Percentiles rank a stretch among this genome's conserved stretches.
phyloP scores from a whole-genome alignment of 1,140 invertebrate genomes.

The Pachypsylla venusta region DNA sequence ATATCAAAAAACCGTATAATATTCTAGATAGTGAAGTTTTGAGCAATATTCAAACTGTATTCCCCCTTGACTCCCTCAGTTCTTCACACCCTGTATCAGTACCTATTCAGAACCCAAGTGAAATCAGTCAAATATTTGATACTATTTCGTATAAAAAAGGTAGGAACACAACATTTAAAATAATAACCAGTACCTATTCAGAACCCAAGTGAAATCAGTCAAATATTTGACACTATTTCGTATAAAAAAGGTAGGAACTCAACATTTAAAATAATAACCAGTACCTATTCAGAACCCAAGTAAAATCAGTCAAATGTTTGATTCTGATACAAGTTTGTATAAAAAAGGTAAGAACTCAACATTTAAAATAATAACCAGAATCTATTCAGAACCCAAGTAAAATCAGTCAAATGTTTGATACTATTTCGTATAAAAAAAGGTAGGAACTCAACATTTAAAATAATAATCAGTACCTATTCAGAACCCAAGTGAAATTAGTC shows the following conservation, averaged over 20 bases:
- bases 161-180: conserved; percentile 1
- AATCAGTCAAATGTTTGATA: conserved; percentile 77
- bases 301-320: conserved; percentile 77
- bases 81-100: conserved; percentile 48
- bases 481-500: conserved; percentile 60
- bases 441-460: not conserved
- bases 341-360: conserved; percentile 46
- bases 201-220: conserved; percentile 60
- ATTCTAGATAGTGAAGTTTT: conserved; percentile 46
- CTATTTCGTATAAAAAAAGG: conserved; percentile 81
- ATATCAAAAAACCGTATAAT: conserved; percentile 35
- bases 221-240: conserved; percentile 80
- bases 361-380: too few species aligned
- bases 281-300: conserved; percentile 45
- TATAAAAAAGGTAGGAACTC: conserved; percentile 58
- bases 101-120: conserved; percentile 45
- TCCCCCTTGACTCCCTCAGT: conserved; percentile 39
- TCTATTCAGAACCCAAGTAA: conserved; percentile 49
- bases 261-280: too few species aligned
- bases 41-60: conserved; percentile 36
- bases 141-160: conserved; percentile 79
- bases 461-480: conserved; percentile 39
- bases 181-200: conserved; percentile 39
- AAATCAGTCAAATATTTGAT: conserved; percentile 80
- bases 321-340: conserved; percentile 78